These are phyloP conservation scores for Vannuccia rotundouncinata DNA, from an alignment of 2,888 invertebrate genomes.

Conservation along the genomic window DNA sequence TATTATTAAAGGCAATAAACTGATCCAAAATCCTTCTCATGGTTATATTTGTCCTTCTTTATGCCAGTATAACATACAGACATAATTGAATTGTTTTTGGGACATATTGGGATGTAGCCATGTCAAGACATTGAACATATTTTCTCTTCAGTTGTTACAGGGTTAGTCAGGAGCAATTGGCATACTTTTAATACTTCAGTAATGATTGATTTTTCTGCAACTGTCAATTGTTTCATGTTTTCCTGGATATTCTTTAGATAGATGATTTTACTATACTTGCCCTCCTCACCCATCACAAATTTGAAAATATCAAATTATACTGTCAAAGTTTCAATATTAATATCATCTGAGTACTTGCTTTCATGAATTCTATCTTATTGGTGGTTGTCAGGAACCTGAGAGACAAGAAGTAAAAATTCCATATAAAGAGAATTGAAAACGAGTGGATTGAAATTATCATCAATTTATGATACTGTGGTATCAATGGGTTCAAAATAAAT, in stretches of 20 bases:
- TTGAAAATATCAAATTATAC: not conserved
- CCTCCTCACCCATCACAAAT: not conserved
- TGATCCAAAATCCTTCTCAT: not conserved
- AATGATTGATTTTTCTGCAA: too few relatives aligned
- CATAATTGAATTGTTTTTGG: not conserved
- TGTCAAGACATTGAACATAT: not conserved
- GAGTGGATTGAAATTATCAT: not conserved
- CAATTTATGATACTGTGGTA: too few relatives aligned
- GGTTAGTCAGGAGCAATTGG: not conserved
- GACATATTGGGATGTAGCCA: not conserved
- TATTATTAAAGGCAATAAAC: not conserved
- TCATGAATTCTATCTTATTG: not conserved
- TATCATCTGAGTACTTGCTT: not conserved
- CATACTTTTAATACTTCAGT: not conserved
- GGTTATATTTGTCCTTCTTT: not conserved
- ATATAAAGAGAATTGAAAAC: not conserved
- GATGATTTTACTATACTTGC: not conserved
- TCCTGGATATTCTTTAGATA: too few relatives aligned
- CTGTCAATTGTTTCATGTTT: too few relatives aligned
- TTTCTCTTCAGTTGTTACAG: not conserved
- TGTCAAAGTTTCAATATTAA: not conserved
- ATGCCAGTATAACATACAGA: not conserved
- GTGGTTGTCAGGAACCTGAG: not conserved
- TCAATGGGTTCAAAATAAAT: too few relatives aligned
- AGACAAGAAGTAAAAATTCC: too few relatives aligned